Conservation (phyloP, 2,888 invertebrate genomes). For the Agrotis ipsilon region DNA sequence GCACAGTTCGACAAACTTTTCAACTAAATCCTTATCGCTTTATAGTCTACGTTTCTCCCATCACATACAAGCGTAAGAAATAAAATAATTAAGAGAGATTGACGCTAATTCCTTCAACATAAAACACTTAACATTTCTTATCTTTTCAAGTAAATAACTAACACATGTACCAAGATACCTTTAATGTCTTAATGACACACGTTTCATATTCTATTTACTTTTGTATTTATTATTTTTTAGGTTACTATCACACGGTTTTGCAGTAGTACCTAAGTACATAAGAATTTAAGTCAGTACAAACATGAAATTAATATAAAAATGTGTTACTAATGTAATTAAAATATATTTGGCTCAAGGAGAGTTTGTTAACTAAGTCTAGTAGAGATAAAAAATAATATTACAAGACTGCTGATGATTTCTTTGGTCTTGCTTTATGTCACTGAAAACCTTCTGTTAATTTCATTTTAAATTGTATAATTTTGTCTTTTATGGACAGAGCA, state of each 20-base stretch:
- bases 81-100: conserved; percentile 34
- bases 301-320: conserved; percentile 37
- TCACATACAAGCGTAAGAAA: conserved; percentile 7
- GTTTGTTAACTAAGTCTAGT: conserved; percentile 40
- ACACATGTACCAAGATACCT: conserved; percentile 1
- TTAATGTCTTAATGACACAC: conserved; percentile 18
- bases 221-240: conserved; percentile 28
- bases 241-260: conserved; percentile 23
- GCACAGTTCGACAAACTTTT: not conserved
- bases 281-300: conserved; percentile 33
- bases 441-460: not conserved
- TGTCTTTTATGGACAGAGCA: too few species aligned
- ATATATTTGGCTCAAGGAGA: conserved; percentile 60
- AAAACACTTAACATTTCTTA: conserved; percentile 39
- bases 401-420: conserved; percentile 13
- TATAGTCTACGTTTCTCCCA: conserved; percentile 4
- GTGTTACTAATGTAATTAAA: conserved; percentile 37
- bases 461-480: not conserved
- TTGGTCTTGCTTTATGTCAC: conserved; percentile 2
- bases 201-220: conserved; percentile 33
- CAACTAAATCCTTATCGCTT: not conserved
- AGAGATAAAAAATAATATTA: conserved; percentile 53
- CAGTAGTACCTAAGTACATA: conserved; percentile 6
- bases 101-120: conserved; percentile 20
- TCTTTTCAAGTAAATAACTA: conserved; percentile 36